phyloP scores from a whole-genome alignment of 1,140 invertebrate species.

The Hycleus cichorii region DNA sequence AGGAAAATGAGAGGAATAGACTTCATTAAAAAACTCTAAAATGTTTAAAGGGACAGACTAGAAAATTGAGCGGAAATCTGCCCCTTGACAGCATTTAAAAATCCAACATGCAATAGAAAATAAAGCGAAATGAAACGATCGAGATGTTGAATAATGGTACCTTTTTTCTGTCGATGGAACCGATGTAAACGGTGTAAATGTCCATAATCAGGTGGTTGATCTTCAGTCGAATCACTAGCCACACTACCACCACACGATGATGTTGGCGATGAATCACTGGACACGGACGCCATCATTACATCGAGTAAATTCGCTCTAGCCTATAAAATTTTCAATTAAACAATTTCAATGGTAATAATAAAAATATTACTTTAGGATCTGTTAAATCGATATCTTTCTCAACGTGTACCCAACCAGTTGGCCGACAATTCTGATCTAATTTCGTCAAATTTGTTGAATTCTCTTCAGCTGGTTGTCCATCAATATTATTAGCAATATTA shows the following conservation, averaged over 20 bases:
- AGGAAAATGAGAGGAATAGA: no score
- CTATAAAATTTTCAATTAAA: conserved; percentile 40
- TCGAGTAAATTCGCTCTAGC: conserved; percentile 65
- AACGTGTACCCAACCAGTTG: conserved; percentile 70
- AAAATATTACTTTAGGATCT: conserved; percentile 60
- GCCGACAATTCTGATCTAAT: conserved; percentile 56
- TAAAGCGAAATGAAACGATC: not conserved
- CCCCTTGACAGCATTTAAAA: not conserved
- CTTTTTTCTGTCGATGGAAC: conserved; percentile 67
- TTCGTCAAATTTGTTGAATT: conserved; percentile 39
- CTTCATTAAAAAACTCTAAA: no score
- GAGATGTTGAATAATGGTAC: conserved; percentile 39
- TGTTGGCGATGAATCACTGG: conserved; percentile 58
- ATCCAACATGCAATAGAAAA: not conserved
- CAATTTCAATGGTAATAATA: not conserved
- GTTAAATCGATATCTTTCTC: conserved; percentile 67
- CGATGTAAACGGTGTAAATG: conserved; percentile 62
- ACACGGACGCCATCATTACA: conserved; percentile 66
- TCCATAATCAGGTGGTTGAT: conserved; percentile 54
- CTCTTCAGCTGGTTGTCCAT: conserved; percentile 20
- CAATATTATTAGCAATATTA: not conserved
- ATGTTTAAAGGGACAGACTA: no score
- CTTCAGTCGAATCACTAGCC: conserved; percentile 51
- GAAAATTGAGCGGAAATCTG: not conserved
- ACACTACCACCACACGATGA: conserved; percentile 58